Base-by-base conservation (phyloP, 2,113 vertebrate genomes). In the Myotis yumanensis region DNA sequence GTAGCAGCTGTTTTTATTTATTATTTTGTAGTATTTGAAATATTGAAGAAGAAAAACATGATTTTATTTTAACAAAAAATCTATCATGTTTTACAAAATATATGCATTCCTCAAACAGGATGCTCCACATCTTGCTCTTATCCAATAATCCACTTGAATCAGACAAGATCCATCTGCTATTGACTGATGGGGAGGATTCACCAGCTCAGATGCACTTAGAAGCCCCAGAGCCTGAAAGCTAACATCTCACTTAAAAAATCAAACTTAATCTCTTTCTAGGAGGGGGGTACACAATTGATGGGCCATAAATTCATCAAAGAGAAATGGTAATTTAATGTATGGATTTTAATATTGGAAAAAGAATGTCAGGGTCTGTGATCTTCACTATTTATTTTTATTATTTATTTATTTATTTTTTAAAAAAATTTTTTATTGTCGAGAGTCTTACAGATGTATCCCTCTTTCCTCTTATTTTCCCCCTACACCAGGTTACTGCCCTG, bases 291-390 rank as follows among this genome's bases (percentile, higher is more conserved):
- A 40, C 6, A 57, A 11, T 43, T 68, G 7, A 46, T 71, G 14
- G 11, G 25, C 32, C 37, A 46, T 46, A 79, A 11, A 66, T 11
- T 43, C 46, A 20, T 88, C 54, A 91, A 32, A 94, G 23, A 62
- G 32, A 71, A 79, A 93, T 57, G 11, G 18, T 73, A 46, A 16
- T 59, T 83, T 83, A 79, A 54, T 62, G 7, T 30, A 48, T 32
- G 17, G 62, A 59, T 71, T 91, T 85, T 72, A 91, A 51, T 64
- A 80, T 25, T 52, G 10, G 30, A 23, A 96, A 91, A 79, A 80
- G 30, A 87, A 72, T 92, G 68, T 57, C n/a, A 59, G 48, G 22
- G 32, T 40, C 12, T 86, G 5, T 69, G 79, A 87, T 85, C 11
- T 80, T 84, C 37, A 64, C 0, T 3, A 17, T 62, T 62, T 62